Evolutionary conservation across 1,140 invertebrate genomes (phyloP).

Genomic region (Notospermus geniculatus): DNA sequence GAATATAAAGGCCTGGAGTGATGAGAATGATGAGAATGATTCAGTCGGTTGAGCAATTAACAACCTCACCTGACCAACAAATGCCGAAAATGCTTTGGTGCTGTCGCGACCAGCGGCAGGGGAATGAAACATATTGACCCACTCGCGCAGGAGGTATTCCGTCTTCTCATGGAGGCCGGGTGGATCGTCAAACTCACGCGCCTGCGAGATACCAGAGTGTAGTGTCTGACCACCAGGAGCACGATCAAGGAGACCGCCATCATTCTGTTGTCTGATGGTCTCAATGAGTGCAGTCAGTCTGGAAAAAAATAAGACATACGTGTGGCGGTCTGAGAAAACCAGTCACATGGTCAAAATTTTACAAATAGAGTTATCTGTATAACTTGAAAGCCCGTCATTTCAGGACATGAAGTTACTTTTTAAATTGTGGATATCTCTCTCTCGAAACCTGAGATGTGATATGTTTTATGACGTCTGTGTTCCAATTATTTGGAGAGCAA

Average conservation of each 20-base stretch:
- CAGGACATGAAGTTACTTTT: too few relatives aligned
- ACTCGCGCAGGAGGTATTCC: constrained; percentile 89
- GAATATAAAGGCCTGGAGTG: too few relatives aligned
- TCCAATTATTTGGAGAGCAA: too few relatives aligned
- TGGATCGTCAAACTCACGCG: constrained; percentile 89
- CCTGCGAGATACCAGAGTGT: constrained; percentile 82
- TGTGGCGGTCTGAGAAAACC: too few relatives aligned
- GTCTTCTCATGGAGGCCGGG: constrained; percentile 93
- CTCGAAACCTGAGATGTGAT: too few relatives aligned
- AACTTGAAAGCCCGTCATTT: too few relatives aligned
- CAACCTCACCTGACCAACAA: constrained; percentile 76
- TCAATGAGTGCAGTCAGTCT: constrained; percentile 53
- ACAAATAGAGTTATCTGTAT: too few relatives aligned
- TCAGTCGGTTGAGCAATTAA: too few relatives aligned
- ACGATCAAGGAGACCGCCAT: constrained; percentile 31
- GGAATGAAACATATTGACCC: constrained; percentile 87
- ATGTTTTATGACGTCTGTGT: too few relatives aligned
- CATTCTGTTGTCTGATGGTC: constrained; percentile 37
- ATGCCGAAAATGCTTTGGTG: constrained; percentile 88
- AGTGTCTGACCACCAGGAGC: constrained; percentile 59
- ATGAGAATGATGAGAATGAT: too few relatives aligned
- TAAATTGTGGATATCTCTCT: too few relatives aligned
- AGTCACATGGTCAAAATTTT: too few relatives aligned
- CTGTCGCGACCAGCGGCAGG: constrained; percentile 78
- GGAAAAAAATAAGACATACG: constrained; percentile 27